Conservation (phyloP, 92 coral and sea anemone genomes). For the Scolanthus callimorphus region DNA sequence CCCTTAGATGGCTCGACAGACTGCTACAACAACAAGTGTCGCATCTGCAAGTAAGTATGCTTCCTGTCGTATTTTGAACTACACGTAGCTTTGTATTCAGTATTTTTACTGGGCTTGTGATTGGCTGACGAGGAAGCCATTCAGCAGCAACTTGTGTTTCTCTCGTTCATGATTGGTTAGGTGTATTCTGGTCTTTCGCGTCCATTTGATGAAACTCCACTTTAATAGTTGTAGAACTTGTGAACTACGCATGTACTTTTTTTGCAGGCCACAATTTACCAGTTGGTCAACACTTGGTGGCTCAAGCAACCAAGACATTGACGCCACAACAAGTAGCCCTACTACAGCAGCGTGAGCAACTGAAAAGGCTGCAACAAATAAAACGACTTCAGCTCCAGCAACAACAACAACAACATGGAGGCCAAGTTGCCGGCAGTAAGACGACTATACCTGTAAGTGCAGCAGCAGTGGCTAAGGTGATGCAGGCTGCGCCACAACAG, state of each 20-base stretch:
- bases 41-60: conserved; percentile 71
- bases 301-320: conserved; percentile 24
- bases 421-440: conserved; percentile 24
- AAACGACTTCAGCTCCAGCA: conserved; percentile 55
- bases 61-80: neutral
- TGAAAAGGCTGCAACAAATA: conserved; percentile 25
- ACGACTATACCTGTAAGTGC: conserved; percentile 26
- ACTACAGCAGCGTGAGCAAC: conserved; percentile 28
- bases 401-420: conserved; percentile 54
- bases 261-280: conserved; percentile 61
- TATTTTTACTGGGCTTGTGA: too few relatives aligned
- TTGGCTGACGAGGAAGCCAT: too few relatives aligned
- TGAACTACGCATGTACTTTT: too few relatives aligned
- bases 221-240: too few relatives aligned
- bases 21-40: conserved; percentile 51
- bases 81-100: too few relatives aligned
- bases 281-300: conserved; percentile 28
- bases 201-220: too few relatives aligned
- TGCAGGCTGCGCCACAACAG: conserved; percentile 55
- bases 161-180: too few relatives aligned
- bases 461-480: conserved; percentile 26
- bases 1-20: conserved; percentile 57
- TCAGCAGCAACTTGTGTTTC: too few relatives aligned
- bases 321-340: conserved; percentile 46
- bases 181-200: too few relatives aligned